These are phyloP conservation scores for Dione vanillae DNA, from an alignment of 2,888 invertebrate species.

Conservation along the genomic window DNA sequence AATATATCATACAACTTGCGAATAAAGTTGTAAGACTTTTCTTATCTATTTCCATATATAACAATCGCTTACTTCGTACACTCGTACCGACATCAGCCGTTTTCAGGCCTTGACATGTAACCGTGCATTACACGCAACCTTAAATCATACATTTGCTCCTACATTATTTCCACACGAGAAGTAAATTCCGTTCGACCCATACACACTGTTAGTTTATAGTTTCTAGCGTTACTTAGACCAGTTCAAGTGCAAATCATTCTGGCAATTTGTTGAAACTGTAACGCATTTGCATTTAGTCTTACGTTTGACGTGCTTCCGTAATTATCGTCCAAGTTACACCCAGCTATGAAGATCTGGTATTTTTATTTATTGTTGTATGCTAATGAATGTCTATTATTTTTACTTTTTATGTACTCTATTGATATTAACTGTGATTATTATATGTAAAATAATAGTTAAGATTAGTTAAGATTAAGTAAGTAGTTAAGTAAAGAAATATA, in stretches of 20 bases:
- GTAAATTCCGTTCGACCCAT: conserved; percentile 36
- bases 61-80: conserved; percentile 10
- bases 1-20: no score
- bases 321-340: conserved; percentile 14
- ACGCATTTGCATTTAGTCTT: conserved; percentile 40
- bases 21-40: neutral
- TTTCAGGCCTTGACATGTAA: conserved; percentile 63
- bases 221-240: conserved; percentile 42
- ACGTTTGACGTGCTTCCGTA: conserved; percentile 24
- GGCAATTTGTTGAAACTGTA: conserved; percentile 60
- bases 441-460: no score
- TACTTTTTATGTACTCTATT: conserved; percentile 13
- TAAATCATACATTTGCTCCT: conserved; percentile 41
- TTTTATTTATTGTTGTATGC: conserved; percentile 25
- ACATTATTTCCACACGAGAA: conserved; percentile 42
- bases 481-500: no score
- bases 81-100: conserved; percentile 21
- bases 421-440: neutral
- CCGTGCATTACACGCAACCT: conserved; percentile 49
- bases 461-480: no score
- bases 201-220: conserved; percentile 34
- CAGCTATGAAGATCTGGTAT: neutral
- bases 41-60: neutral
- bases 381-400: conserved; percentile 19
- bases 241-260: conserved; percentile 72